Evolutionary conservation across 2,888 invertebrate genomes (phyloP), one percentile per base, ranked within the genome.

Genomic region (Heliconius ethilla): DNA sequence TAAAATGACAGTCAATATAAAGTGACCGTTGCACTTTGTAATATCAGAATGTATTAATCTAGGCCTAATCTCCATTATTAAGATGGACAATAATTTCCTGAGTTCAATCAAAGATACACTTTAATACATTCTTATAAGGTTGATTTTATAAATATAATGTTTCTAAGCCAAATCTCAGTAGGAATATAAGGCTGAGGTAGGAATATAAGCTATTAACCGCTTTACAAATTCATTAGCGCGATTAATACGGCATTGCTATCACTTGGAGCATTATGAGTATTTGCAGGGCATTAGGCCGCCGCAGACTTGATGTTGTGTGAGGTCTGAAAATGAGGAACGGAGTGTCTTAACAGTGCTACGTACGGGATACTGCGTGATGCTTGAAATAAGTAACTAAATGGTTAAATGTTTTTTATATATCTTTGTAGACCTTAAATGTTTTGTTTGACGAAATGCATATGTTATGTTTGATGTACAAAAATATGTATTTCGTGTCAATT

Each of bases 171-270:
- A 67, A 69, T 69, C 40, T 69, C 69, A 69, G 25, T 40, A 69
- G 40, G 40, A 69, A 70, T 70, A 72, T 72, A 75, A 66, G 45
- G 63, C 74, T 65, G 62, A 27, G 27, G 74, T 27, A 65, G 62
- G 33, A 63, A 74, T 37, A 51, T 76, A 70, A 73, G 37, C 76
- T 80, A 82, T 83, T 82, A 82, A 81, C 79, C 79, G 83, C 82
- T 82, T 84, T 81, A 80, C 81, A 80, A 82, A 84, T 83, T 84
- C 81, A 84, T 84, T 84, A 83, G 83, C 77, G 82, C 81, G 82
- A 82, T 83, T 83, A 85, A 84, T 83, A 82, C 79, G 65, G 80
- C 75, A 80, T 81, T 78, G 81, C 81, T 81, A 84, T 83, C 81
- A 83, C 81, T 83, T 78, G 78, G 69, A 78, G 82, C 80, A 81